Base-by-base conservation (phyloP, 2,113 vertebrate genomes). In the Todiramphus saurophagus region DNA sequence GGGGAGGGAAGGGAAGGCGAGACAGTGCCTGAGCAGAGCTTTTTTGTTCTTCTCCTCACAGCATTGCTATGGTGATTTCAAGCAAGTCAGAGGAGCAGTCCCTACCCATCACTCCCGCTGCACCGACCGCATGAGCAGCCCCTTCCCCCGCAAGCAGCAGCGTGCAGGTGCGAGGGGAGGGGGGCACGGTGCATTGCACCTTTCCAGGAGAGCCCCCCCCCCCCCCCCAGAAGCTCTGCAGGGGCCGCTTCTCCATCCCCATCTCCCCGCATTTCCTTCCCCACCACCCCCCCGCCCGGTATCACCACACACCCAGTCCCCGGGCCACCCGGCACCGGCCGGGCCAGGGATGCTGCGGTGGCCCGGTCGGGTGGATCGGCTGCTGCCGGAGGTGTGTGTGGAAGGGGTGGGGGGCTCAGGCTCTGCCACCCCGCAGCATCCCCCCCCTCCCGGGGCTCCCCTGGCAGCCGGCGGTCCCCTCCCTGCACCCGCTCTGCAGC, bases 61-160 rank as follows among this genome's bases (percentile, higher is more conserved):
- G 89, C 69, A 96, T 96, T 95, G 95, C 95, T 96, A 95, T 94
- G 95, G 95, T 96, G 97, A 97, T 94, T 78, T 92, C 73, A 92
- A 95, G 95, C 93, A 87, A 95, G 79, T 91, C 90, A 84, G 92
- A 93, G 94, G 66, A 93, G 62, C 84, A 28, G 78, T 64, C 77
- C 69, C 87, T 89, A 66, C 73, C 89, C 89, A 69, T 77, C 91
- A 24, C 87, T 88, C 62, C 86, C 53, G 74, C 87, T 72, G 91
- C 91, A 94, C 89, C 94, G 83, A 94, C 87, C 67, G 73, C 90
- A 87, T 58, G 88, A 92, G 85, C 95, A 83, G 62, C 94, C 95
- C 92, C 92, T 89, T 95, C 83, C 95, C 83, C 94, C 80, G 87
- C 94, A 83, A 60, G 59, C 67, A 33, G 83, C 16, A 79, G 72